phyloP scores from a whole-genome alignment of 2,113 vertebrate species.

The Neomonachus schauinslandi region DNA sequence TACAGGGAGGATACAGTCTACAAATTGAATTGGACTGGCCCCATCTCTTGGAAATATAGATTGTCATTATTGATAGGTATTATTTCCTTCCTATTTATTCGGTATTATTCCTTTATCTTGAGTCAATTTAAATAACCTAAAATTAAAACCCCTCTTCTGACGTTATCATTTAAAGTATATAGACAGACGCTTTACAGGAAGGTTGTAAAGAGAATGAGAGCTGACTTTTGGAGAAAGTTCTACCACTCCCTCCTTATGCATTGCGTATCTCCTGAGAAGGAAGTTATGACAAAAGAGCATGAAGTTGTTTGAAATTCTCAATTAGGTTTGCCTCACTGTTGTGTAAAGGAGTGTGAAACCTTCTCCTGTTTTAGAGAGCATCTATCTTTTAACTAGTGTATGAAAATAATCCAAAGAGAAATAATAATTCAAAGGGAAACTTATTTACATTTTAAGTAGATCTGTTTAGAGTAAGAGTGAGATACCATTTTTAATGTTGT shows the following conservation, averaged over 20 bases:
- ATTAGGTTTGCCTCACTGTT: not conserved
- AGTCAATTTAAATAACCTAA: conserved; percentile 39
- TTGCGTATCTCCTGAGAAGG: not conserved
- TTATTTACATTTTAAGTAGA: not conserved
- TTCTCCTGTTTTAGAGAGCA: not conserved
- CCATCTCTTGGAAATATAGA: not conserved
- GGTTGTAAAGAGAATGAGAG: not conserved
- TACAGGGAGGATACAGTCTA: not conserved
- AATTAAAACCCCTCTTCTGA: not conserved
- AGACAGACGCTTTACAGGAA: not conserved
- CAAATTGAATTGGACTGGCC: not conserved
- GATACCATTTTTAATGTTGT: not conserved
- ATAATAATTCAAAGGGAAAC: not conserved
- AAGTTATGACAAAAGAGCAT: not conserved
- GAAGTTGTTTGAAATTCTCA: not conserved
- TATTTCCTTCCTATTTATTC: not conserved
- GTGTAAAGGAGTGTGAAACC: not conserved
- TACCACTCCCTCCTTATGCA: not conserved
- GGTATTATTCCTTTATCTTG: not conserved
- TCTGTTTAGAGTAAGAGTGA: conserved; percentile 43
- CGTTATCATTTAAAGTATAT: not conserved
- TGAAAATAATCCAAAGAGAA: not conserved
- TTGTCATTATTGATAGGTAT: not conserved
- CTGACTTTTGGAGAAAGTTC: not conserved
- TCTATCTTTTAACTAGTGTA: not conserved